These are phyloP conservation scores for Albula goreensis DNA, from an alignment of 2,113 vertebrate species.

Conservation along the genomic window DNA sequence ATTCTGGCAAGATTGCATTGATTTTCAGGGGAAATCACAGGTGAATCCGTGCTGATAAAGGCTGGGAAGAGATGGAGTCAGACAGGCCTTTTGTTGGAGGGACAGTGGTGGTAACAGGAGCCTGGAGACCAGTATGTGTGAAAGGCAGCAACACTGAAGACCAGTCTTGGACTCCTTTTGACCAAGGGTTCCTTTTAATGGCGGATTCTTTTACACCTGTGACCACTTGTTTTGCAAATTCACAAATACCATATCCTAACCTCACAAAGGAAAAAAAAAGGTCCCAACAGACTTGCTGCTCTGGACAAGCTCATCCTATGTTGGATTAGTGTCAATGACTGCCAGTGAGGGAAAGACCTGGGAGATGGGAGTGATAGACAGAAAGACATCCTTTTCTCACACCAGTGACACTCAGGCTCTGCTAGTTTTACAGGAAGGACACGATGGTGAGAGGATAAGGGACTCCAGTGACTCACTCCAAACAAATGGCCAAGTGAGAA, in stretches of 20 bases:
- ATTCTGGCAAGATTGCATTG: constrained; percentile 61
- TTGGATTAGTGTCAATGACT: constrained; percentile 45
- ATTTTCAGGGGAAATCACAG: constrained; percentile 55
- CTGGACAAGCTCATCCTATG: constrained; percentile 40
- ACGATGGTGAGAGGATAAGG: not conserved
- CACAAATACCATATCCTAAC: constrained; percentile 54
- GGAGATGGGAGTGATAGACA: constrained; percentile 32
- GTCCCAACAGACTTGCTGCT: constrained; percentile 46
- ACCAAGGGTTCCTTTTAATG: constrained; percentile 57
- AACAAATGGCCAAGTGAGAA: not conserved
- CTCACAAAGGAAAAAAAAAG: constrained; percentile 49
- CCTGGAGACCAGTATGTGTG: constrained; percentile 67
- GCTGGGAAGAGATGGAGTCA: constrained; percentile 74
- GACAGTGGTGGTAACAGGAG: constrained; percentile 77
- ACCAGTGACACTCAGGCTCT: constrained; percentile 16
- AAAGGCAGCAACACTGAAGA: constrained; percentile 67
- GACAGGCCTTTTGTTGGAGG: constrained; percentile 67
- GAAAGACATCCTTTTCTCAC: constrained; percentile 23
- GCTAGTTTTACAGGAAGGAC: constrained; percentile 14
- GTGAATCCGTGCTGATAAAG: constrained; percentile 64
- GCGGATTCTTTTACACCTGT: constrained; percentile 65
- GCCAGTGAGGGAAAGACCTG: constrained; percentile 36
- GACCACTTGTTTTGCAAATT: constrained; percentile 71
- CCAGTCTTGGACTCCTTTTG: constrained; percentile 64
- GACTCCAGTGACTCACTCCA: not conserved